Evolutionary conservation across 1,140 invertebrate species (phyloP).

Genomic region (Rhopalosiphum padi): DNA sequence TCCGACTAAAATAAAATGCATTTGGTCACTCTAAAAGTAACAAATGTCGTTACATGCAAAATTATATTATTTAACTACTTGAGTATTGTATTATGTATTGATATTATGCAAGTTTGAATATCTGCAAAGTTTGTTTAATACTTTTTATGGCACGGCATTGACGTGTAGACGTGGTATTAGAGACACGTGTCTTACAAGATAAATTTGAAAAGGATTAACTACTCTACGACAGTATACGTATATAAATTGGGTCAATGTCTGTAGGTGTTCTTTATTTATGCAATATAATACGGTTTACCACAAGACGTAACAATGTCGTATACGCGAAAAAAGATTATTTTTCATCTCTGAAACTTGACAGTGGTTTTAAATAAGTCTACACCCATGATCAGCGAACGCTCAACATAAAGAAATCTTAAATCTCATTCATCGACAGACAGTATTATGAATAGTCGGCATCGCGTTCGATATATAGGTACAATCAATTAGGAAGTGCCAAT

Average conservation of each 20-base stretch:
- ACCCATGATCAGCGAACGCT: background rate
- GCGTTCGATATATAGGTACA: background rate
- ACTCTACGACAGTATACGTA: background rate
- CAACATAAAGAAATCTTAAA: background rate
- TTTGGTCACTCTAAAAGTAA: background rate
- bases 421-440: background rate
- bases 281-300: slow-evolving; percentile 23
- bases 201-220: background rate
- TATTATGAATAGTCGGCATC: background rate
- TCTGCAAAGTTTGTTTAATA: background rate
- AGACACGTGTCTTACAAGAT: background rate
- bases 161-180: background rate
- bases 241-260: slow-evolving; percentile 9
- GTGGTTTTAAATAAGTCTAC: slow-evolving; percentile 3
- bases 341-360: slow-evolving; percentile 37
- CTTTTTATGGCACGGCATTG: background rate
- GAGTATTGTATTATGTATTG: background rate
- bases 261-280: slow-evolving; percentile 48
- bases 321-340: slow-evolving; percentile 1
- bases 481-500: background rate
- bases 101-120: background rate
- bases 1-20: background rate
- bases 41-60: background rate
- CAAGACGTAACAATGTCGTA: background rate
- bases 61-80: background rate